phyloP scores from a whole-genome alignment of 1,140 invertebrate genomes.

The Rhynchophorus ferrugineus region DNA sequence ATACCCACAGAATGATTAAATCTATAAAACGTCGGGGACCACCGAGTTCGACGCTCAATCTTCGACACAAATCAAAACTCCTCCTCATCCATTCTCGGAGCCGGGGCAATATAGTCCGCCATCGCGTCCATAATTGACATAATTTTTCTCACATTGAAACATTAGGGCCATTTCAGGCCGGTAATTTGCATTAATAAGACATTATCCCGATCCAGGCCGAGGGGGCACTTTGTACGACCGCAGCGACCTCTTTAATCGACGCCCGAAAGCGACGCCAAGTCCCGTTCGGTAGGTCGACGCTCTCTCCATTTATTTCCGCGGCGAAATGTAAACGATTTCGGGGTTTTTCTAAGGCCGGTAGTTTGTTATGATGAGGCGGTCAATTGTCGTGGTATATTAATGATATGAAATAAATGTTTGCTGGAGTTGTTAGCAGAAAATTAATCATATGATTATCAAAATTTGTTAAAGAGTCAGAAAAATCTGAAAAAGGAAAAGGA shows the following conservation, averaged over 20 bases:
- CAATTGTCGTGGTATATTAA: not conserved
- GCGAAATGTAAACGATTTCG: not conserved
- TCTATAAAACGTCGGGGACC: too few species aligned
- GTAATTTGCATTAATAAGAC: not conserved
- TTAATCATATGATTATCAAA: too few species aligned
- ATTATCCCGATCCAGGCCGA: not conserved
- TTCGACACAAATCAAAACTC: too few species aligned
- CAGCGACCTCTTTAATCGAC: not conserved
- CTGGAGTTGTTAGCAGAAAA: too few species aligned
- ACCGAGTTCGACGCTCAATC: too few species aligned
- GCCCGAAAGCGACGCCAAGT: not conserved
- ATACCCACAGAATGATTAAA: too few species aligned
- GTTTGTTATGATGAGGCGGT: too few species aligned
- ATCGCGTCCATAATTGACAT: not conserved
- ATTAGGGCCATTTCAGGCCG: not conserved
- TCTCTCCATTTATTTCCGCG: too few species aligned
- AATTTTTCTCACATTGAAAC: not conserved
- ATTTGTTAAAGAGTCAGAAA: too few species aligned
- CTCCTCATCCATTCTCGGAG: too few species aligned
- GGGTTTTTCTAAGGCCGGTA: not conserved
- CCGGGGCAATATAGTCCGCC: not conserved
- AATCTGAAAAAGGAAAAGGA: too few species aligned
- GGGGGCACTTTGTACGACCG: not conserved
- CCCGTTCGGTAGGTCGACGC: not conserved
- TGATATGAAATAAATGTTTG: too few species aligned